Conservation (phyloP, 2,888 invertebrate species). For the Hemistola chrysoprasaria region DNA sequence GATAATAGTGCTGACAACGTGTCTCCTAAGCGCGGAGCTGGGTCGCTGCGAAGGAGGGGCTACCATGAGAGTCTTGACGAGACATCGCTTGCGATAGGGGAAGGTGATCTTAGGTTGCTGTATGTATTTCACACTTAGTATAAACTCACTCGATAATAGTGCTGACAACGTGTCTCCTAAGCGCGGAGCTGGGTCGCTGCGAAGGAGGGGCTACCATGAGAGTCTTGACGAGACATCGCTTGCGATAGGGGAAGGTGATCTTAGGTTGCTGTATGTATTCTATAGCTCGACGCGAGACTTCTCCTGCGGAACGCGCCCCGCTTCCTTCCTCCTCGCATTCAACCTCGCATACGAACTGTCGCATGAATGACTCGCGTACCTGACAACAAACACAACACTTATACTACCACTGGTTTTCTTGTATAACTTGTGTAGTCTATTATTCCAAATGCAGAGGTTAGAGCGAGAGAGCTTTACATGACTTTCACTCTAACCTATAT, state of each 20-base stretch:
- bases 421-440: too few relatives aligned
- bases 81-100: too few relatives aligned
- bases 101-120: too few relatives aligned
- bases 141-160: constrained; percentile 92
- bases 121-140: too few relatives aligned
- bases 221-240: constrained; percentile 91
- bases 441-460: too few relatives aligned
- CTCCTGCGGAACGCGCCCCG: constrained; percentile 40
- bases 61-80: too few relatives aligned
- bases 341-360: constrained; percentile 96
- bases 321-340: constrained; percentile 90
- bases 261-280: constrained; percentile 69
- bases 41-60: too few relatives aligned
- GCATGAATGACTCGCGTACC: constrained; percentile 99
- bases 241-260: constrained; percentile 85
- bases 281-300: constrained; percentile 61
- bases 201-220: constrained; percentile 92
- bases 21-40: too few relatives aligned
- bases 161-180: constrained; percentile 91
- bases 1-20: too few relatives aligned
- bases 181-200: constrained; percentile 89
- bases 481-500: too few relatives aligned
- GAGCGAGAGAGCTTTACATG: too few relatives aligned
- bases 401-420: too few relatives aligned
- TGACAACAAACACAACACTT: constrained; percentile 38